phyloP scores from a whole-genome alignment of 2,113 vertebrate species.

The Meleagris gallopavo region DNA sequence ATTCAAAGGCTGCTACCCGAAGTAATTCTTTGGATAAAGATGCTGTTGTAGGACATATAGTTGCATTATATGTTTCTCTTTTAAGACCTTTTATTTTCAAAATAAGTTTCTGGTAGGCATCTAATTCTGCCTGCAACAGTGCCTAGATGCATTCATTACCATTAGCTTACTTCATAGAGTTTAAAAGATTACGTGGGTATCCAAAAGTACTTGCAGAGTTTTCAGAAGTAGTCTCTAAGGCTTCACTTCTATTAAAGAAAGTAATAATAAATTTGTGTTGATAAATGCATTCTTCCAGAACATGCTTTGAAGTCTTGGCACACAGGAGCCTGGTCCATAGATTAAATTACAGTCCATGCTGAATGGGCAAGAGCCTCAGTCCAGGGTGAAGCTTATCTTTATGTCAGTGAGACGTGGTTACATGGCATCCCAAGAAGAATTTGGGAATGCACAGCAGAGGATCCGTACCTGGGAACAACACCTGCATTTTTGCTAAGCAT shows the following conservation, averaged over 20 bases:
- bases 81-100: background rate
- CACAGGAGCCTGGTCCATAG: background rate
- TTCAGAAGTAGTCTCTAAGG: background rate
- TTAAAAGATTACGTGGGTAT: background rate
- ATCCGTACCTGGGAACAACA: background rate
- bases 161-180: background rate
- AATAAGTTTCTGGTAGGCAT: background rate
- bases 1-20: background rate
- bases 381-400: background rate
- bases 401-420: background rate
- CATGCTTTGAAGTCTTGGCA: background rate
- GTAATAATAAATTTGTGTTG: background rate
- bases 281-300: background rate
- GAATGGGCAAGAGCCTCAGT: background rate
- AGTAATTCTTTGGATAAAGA: background rate
- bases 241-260: background rate
- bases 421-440: background rate
- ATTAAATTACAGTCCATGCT: too few species aligned
- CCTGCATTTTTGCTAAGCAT: background rate
- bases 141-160: background rate
- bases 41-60: background rate
- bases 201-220: background rate
- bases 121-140: background rate
- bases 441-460: background rate
- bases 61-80: background rate